Evolutionary conservation across 92 coral and sea anemone species (phyloP), one percentile per base, ranked within the genome.

Genomic region (Porites lobata): DNA sequence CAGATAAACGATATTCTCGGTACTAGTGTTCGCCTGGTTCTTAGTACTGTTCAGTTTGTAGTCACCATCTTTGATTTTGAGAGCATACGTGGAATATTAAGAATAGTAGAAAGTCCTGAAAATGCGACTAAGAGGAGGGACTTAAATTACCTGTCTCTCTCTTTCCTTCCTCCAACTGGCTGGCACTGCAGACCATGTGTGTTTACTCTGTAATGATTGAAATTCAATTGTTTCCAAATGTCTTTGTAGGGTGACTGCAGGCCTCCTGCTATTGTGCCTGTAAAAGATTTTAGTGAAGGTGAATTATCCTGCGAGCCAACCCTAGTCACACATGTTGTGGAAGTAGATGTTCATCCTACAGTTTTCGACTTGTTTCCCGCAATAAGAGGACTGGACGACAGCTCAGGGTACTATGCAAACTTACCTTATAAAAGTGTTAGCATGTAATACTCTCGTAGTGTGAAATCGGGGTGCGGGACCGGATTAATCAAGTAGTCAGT

Each of bases 321-420:
- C 17, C 67, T 51, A 32, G 9, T 65, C 76, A 81, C 85, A 8
- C 53, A 7, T 18, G 73, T 79, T 1, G 63, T 80, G 18, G 56
- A 5, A 5, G 85, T 29, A 51, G 76, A 81, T 29, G 67, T 68
- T 69, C 85, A 81, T 54, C 85, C 9, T 7, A 15, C 76, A n/a
- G 67, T 81, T 8, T 81, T 81, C 64, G 50, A 72, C 17, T 1
- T 72, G 47, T 62, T 84, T 20, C 20, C 20, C 24, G 3, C 29
- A 4, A 63, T 14, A 18, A 4, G 65, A 70, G 22, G 13, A 19
- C n/a, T 1, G 11, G 20, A 29, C 68, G 2, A 21, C 1, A 26
- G 52, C 50, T 1, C 17, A 79, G 11, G 77, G 87, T 83, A 72
- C 8, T 70, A 50, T n/a, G 7, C 57, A 18, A 77, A 76, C 29